Base-by-base conservation (phyloP, 2,113 vertebrate genomes). In the Ginglymostoma cirratum region DNA sequence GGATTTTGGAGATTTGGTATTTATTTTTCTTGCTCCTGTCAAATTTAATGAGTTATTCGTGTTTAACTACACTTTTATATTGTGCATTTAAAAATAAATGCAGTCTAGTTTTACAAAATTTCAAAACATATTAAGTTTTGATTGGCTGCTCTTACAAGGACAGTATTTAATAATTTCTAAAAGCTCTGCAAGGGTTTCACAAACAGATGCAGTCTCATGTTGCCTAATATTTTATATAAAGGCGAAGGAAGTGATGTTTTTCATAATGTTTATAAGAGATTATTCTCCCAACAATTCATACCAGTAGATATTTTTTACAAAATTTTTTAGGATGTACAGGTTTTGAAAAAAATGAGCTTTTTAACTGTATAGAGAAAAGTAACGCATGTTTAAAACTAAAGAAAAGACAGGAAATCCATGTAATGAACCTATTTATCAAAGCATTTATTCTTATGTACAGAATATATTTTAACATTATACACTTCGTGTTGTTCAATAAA, bases 51-150 rank as follows among this genome's bases (percentile, higher is more conserved):
- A 52, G 6, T 30, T 67, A 94, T 94, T 69, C 67, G 65, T 72
- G 17, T 72, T 5, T 27, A 30, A 72, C 10, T 52, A 72, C 42
- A 48, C 45, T 94, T 45, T 72, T 72, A 69, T 52, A 48, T 72
- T 70, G 12, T 34, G 38, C 27, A 34, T 45, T 42, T 86, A 55
- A 61, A 65, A 72, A 7, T 30, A 95, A 95, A 76, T 72, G 93
- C 66, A 76, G 24, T 95, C 38, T 70, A 52, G 48, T 95, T 70
- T 95, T 52, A 95, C 24, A 72, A 95, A 95, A 95, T 48, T 48
- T 95, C 5, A 70, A 61, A 52, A 72, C 10, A 48, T 5, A 5
- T 30, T 52, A 24, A 30, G 23, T 72, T 72, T 45, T 10, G 45
- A 52, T 52, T 95, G 69, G 69, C 69, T 95, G 94, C 66, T 45